Evolutionary conservation across 2,113 vertebrate species (phyloP), one percentile per base, ranked within the genome.

Genomic region (Electrona antarctica): DNA sequence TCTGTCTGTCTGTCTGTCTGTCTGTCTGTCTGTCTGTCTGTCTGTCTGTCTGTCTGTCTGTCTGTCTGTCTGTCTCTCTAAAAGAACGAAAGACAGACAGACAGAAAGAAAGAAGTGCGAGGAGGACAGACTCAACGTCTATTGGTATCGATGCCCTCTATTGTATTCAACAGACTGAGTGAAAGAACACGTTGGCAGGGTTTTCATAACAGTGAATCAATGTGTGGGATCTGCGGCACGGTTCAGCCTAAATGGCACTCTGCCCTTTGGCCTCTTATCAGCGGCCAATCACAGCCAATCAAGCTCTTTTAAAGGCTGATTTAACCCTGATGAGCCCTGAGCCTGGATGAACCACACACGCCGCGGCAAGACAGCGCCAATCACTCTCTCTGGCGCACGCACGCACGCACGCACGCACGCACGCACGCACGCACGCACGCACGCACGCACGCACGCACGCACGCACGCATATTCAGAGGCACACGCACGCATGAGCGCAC

Each of bases 231-330:
- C 85, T 89, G 83, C 85, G 85, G 87, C 82, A 87, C 69, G 86
- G 87, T 89, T 88, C 85, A 87, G 76, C 86, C 84, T 90, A 89
- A 91, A 91, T 89, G 84, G 89, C 89, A 89, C 76, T 74, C 72
- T 73, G 70, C 84, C 86, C 89, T 91, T 89, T 91, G 90, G 86
- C 89, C 90, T 86, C 86, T 91, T 90, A 90, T 91, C 90, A 89
- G 82, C 73, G 81, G 70, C 87, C 90, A 91, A 90, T 90, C 89
- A 90, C 78, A 87, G 76, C 78, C 88, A 90, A 90, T 92, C 89
- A 90, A 86, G 88, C 81, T 89, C 87, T 78, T 90, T 89, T 88
- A 86, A 90, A 86, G 85, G 82, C 77, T 88, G 88, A 88, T 92
- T 91, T 91, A 91, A 91, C 87, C 85, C 87, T 89, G 89, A 89